Evolutionary conservation across 2,113 vertebrate species (phyloP).

Genomic region (Gorsachius goisagi): DNA sequence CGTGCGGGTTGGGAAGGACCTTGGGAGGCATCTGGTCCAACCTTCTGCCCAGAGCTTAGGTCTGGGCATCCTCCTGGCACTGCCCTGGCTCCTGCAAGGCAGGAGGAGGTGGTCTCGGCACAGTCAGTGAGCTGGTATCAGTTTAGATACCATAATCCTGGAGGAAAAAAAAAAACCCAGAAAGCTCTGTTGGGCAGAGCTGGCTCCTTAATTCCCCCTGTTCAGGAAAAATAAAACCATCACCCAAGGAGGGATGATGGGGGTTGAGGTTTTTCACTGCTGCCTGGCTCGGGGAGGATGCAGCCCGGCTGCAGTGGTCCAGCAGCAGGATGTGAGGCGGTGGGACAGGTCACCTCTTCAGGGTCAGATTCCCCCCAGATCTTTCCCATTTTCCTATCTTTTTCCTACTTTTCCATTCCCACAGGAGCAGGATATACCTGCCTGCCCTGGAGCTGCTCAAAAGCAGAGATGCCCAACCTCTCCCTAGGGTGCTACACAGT

Average conservation of each 20-base stretch:
- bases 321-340: background rate
- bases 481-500: background rate
- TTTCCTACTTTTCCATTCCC: background rate
- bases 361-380: background rate
- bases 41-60: background rate
- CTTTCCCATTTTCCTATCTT: background rate
- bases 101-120: background rate
- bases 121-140: background rate
- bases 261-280: background rate
- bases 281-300: background rate
- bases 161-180: background rate
- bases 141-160: background rate
- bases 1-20: background rate
- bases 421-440: background rate
- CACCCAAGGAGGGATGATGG: background rate
- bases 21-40: background rate
- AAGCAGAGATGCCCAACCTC: background rate
- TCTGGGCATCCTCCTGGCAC: background rate
- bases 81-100: background rate
- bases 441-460: background rate
- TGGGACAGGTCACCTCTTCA: background rate
- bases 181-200: background rate
- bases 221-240: background rate
- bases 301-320: background rate
- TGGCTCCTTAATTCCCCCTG: background rate